phyloP scores from a whole-genome alignment of 2,113 vertebrate genomes.

The Ammodytes dubius region DNA sequence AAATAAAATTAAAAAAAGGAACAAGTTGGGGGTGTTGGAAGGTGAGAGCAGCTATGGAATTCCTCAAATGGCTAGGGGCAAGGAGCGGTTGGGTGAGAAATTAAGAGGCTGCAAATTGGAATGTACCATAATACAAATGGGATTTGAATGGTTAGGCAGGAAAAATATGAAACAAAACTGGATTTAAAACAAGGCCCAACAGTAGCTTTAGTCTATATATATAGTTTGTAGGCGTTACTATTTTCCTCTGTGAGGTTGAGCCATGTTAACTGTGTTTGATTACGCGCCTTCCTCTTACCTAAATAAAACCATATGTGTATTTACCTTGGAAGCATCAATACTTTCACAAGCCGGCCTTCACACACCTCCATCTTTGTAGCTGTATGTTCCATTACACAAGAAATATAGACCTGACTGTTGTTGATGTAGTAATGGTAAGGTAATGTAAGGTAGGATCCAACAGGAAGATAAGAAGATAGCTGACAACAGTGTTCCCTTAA shows the following conservation, averaged over 20 bases:
- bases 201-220: not conserved
- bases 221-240: not conserved
- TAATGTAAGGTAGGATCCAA: not conserved
- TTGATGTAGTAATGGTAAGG: slow-evolving; percentile 21
- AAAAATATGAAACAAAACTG: not conserved
- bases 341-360: not conserved
- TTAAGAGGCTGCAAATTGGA: slow-evolving; percentile 1
- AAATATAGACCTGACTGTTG: slow-evolving; percentile 14
- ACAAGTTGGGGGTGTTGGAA: slow-evolving; percentile 21
- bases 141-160: not conserved
- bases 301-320: too few species aligned
- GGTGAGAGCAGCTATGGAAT: slow-evolving; percentile 20
- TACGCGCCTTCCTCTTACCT: too few species aligned
- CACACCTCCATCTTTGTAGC: not conserved
- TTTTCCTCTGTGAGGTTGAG: not conserved
- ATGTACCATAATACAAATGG: not conserved
- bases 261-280: not conserved
- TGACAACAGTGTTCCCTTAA: slow-evolving; percentile 32
- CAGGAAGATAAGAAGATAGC: slow-evolving; percentile 15
- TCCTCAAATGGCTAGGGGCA: not conserved
- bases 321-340: not conserved
- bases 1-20: too few species aligned
- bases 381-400: not conserved
- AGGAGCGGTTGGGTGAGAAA: not conserved
- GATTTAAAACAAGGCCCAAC: not conserved